Base-by-base conservation (phyloP, 1,140 invertebrate genomes). In the Drosophila rhopaloa region DNA sequence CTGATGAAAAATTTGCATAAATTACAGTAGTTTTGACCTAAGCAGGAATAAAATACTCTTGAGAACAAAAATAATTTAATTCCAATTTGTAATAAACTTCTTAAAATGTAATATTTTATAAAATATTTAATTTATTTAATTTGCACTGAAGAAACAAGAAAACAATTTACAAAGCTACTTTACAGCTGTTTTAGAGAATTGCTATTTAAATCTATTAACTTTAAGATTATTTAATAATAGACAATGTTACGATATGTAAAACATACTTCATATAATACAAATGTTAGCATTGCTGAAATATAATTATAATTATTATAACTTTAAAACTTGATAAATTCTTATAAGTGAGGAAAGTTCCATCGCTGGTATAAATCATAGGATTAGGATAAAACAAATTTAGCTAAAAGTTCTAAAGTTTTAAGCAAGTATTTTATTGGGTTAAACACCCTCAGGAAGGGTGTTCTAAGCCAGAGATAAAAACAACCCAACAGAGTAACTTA, bases 1-100 rank as follows among this genome's bases (percentile, higher is more conserved):
- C 50, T 57, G 67, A 76, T 76, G 62, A 76, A 76, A 68, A 76
- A 76, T 76, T 76, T 76, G 53, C 74, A 76, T 76, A 76, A 61
- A 75, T 75, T 75, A 75, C 43, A 37, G 51, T 19, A 37, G 37
- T 48, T 47, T 63, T 63, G 57, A 65, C 53, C 68, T 48, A 74
- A 48, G 48, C 44, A 35, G 37, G 24, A 38, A 50, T 60, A 13
- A 29, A 16, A 48, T 55, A 62, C 44, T 19, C 35, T 48, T 5
- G 14, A 24, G 68, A 41, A 57, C 65, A 35, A 35, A 19, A 43
- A 5, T 27, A 29, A 5, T 24, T 32, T 0, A 40, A 24, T 43
- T 24, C 9, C 9, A 8, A 19, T 41, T 61, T 19, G 4, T 1
- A 29, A n/a, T 9, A 1, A 47, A 24, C 11, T 13, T 24, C 2